Evolutionary conservation across 2,797 vertebrate species (phyloP).

Genomic region (Emydoidea blandingii): DNA sequence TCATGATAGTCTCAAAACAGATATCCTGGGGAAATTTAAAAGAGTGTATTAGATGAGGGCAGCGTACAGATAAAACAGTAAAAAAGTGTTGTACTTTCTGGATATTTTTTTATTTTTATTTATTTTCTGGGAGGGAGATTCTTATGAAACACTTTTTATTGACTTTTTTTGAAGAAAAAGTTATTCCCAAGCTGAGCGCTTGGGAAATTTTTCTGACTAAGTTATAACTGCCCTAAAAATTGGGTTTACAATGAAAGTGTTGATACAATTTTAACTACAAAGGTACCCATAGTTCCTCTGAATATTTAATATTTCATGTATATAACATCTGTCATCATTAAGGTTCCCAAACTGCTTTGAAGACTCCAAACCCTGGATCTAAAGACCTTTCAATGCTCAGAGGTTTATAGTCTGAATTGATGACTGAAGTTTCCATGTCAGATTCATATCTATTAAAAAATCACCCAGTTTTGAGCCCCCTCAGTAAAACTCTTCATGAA

Average conservation of each 20-base stretch:
- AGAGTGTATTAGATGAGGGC: neutral
- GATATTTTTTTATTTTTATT: neutral
- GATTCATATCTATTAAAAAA: neutral
- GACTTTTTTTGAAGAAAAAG: neutral
- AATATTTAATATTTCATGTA: neutral
- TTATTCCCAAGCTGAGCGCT: neutral
- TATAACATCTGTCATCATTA: neutral
- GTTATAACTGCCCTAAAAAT: neutral
- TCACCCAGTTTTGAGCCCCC: neutral
- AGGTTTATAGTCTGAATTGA: neutral
- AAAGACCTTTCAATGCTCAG: neutral
- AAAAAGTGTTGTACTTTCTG: neutral
- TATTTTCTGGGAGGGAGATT: neutral
- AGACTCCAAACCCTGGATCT: neutral
- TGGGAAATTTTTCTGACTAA: neutral
- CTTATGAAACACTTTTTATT: neutral
- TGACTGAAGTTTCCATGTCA: neutral
- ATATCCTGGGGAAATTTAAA: fast-evolving
- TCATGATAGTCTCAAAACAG: neutral
- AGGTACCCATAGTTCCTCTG: neutral
- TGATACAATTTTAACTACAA: neutral
- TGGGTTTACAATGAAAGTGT: neutral
- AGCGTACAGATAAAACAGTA: constrained; percentile 1
- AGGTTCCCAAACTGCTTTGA: neutral
- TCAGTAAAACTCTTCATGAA: neutral